These are phyloP conservation scores for Himalopsyche anomala DNA, from an alignment of 2,888 invertebrate genomes.

Conservation along the genomic window DNA sequence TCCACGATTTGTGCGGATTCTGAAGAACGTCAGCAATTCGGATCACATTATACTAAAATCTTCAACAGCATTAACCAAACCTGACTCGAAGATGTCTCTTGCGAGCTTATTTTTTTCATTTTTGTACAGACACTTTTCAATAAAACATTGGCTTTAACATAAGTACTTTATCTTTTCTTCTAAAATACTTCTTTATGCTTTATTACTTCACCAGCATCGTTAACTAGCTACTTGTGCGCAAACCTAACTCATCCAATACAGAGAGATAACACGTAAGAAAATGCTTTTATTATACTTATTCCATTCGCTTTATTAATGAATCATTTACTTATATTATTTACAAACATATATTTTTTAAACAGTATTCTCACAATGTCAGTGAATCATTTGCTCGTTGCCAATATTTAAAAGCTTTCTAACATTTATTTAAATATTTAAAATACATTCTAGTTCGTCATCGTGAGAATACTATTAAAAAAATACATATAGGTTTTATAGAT, in stretches of 20 bases:
- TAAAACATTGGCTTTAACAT: constrained; percentile 57
- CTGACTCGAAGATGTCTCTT: neutral
- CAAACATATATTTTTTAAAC: constrained; percentile 16
- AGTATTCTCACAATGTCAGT: constrained; percentile 39
- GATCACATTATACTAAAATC: neutral
- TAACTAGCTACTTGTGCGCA: constrained; percentile 42
- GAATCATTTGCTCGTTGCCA: neutral
- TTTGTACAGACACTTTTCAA: constrained; percentile 60
- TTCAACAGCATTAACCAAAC: constrained; percentile 43
- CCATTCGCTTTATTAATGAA: constrained; percentile 48
- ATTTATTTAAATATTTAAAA: neutral
- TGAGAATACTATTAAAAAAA: constrained; percentile 2
- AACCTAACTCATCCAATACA: constrained; percentile 56
- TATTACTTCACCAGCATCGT: neutral
- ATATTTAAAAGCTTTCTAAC: too few species aligned
- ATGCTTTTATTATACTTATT: constrained; percentile 58
- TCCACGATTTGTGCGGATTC: constrained; percentile 78
- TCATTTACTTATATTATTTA: constrained; percentile 1
- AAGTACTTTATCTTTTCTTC: neutral
- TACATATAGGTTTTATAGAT: too few species aligned
- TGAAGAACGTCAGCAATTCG: constrained; percentile 48
- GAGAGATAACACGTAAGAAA: constrained; percentile 63
- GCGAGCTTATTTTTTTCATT: constrained; percentile 58
- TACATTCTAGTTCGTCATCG: neutral
- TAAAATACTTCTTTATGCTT: constrained; percentile 48